phyloP scores from a whole-genome alignment of 2,888 invertebrate species.

The Trichogramma evanescens region DNA sequence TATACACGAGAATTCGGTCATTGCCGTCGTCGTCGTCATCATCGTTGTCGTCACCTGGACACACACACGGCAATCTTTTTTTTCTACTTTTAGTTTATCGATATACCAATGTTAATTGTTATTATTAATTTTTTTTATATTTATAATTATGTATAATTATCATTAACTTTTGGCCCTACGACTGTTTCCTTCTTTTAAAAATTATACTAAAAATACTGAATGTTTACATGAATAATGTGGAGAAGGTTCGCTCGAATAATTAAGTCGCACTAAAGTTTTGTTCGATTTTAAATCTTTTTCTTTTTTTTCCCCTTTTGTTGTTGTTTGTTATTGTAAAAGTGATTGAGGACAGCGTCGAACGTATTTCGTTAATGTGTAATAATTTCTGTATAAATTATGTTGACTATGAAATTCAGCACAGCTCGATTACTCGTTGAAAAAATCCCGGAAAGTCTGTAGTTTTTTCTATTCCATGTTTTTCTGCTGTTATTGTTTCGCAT shows the following conservation, averaged over 20 bases:
- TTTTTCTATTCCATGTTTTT: background rate
- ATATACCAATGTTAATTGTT: background rate
- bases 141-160: constrained; percentile 1
- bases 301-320: background rate
- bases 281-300: background rate
- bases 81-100: background rate
- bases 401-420: background rate
- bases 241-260: constrained; percentile 4
- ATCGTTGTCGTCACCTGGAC: background rate
- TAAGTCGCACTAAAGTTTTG: background rate
- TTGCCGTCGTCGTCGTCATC: background rate
- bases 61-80: background rate
- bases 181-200: constrained; percentile 13
- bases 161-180: constrained; percentile 14
- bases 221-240: constrained; percentile 4
- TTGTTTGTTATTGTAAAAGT: background rate
- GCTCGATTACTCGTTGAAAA: background rate
- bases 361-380: background rate
- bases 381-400: too few species aligned
- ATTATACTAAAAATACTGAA: constrained; percentile 15
- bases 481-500: too few species aligned
- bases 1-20: background rate
- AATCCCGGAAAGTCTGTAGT: constrained; percentile 4
- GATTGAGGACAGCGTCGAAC: too few species aligned
- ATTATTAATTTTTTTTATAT: background rate